Evolutionary conservation across 2,797 vertebrate genomes (phyloP).

Genomic region (Microchirus variegatus): DNA sequence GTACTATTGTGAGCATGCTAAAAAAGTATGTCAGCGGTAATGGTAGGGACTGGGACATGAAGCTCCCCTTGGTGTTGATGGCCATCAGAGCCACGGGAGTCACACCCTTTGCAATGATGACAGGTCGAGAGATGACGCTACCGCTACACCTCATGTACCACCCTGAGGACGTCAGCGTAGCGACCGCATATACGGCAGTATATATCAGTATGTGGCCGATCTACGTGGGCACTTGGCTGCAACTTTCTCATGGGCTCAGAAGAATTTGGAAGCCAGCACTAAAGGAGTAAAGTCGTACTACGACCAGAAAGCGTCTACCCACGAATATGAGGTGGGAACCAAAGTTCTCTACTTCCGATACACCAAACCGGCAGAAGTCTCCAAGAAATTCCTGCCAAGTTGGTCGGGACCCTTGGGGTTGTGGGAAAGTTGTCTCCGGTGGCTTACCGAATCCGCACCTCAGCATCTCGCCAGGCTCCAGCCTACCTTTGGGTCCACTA

Average conservation of each 20-base stretch:
- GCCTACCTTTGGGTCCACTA: constrained; percentile 7
- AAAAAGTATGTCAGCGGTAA: constrained; percentile 21
- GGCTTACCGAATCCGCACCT: constrained; percentile 2
- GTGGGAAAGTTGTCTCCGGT: constrained; percentile 5
- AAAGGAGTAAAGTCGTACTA: constrained; percentile 18
- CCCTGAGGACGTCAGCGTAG: background rate
- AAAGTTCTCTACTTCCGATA: constrained; percentile 17
- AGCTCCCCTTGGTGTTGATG: constrained; percentile 29
- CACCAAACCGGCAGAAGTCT: background rate
- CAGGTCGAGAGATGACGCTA: constrained; percentile 6
- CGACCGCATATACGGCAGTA: background rate
- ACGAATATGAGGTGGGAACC: background rate
- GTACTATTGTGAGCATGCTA: constrained; percentile 5
- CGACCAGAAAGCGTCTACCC: constrained; percentile 1
- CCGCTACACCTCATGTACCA: constrained; percentile 23
- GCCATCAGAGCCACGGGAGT: constrained; percentile 6
- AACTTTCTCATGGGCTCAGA: constrained; percentile 14
- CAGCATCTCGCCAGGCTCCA: background rate
- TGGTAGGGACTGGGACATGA: constrained; percentile 23
- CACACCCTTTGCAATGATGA: constrained; percentile 36
- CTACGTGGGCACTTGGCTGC: background rate
- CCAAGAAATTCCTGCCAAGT: constrained; percentile 17
- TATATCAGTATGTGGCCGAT: constrained; percentile 19
- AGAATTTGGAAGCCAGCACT: constrained; percentile 10
- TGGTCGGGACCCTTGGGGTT: constrained; percentile 18